Evolutionary conservation across 2,113 vertebrate species (phyloP), one percentile per base, ranked within the genome.

Genomic region (Platysteira castanea): DNA sequence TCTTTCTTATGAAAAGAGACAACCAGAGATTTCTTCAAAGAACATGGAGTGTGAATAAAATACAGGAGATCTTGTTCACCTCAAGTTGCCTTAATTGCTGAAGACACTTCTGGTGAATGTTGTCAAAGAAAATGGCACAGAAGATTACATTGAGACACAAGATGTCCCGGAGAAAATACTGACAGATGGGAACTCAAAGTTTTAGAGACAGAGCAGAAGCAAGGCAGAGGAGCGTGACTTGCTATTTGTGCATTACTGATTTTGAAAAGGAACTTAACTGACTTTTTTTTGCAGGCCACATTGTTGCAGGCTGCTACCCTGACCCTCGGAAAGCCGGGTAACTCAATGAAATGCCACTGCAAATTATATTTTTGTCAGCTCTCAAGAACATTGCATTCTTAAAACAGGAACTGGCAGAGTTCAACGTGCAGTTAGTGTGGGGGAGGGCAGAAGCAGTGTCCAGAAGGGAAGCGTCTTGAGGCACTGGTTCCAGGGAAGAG

Each of bases 331-430:
- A 70, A 89, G 24, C 33, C 0, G 44, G 10, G 53, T 64, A 75
- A 69, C 54, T 81, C 93, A 90, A 68, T 53, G 65, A 96, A 95
- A 94, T 60, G 65, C 69, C 93, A 60, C 81, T 73, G 73, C 91
- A 94, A 95, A 92, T 77, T 70, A 91, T 31, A 44, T 84, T 89
- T 95, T 89, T 96, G 89, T 84, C 37, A 2, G 60, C 49, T 91
- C 87, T 56, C 80, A 82, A 64, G 93, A 89, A 94, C 93, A 92
- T 28, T 64, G 37, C 69, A 75, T 95, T 95, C 95, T 94, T 91
- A 89, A 82, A 95, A 81, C 17, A 60, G 83, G 92, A 95, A 30
- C 93, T 92, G 91, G 89, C 73, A 75, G 81, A 60, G 47, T 78
- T 74, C 87, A 80, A 46, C 15, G 3, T 17, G 50, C 75, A 59